Conservation (phyloP, 2,888 invertebrate genomes). For the Kuschelorhynchus macadamiae region DNA sequence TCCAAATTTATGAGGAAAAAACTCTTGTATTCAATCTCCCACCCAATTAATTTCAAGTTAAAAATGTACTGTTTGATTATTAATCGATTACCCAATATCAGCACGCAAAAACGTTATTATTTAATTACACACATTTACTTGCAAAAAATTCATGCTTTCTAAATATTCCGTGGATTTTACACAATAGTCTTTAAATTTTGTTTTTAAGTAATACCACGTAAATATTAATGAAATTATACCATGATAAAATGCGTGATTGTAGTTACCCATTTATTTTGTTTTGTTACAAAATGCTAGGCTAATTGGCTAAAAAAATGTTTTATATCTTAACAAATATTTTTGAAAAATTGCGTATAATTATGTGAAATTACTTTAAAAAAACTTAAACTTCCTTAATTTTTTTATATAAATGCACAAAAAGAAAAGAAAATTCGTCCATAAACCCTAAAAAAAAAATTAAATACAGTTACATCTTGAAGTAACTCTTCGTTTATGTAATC, state of each 20-base stretch:
- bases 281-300: not conserved
- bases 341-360: too few species aligned
- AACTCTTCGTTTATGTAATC: too few species aligned
- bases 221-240: slow-evolving; percentile 26
- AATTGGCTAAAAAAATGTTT: not conserved
- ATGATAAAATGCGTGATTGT: slow-evolving; percentile 29
- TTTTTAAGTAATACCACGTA: slow-evolving; percentile 29
- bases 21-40: too few species aligned
- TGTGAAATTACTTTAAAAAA: too few species aligned
- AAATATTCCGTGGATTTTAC: slow-evolving; percentile 38
- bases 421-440: too few species aligned
- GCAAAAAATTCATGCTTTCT: slow-evolving; percentile 45
- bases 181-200: slow-evolving; percentile 27
- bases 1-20: too few species aligned
- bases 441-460: too few species aligned
- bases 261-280: not conserved
- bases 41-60: too few species aligned
- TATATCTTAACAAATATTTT: not conserved
- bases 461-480: too few species aligned
- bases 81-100: slow-evolving; percentile 28
- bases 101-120: slow-evolving; percentile 19
- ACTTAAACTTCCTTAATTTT: too few species aligned
- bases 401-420: too few species aligned
- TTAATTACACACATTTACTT: slow-evolving; percentile 31
- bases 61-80: too few species aligned